Evolutionary conservation across 2,888 invertebrate genomes (phyloP), one percentile per base, ranked within the genome.

Genomic region (Aleiodes testaceus): DNA sequence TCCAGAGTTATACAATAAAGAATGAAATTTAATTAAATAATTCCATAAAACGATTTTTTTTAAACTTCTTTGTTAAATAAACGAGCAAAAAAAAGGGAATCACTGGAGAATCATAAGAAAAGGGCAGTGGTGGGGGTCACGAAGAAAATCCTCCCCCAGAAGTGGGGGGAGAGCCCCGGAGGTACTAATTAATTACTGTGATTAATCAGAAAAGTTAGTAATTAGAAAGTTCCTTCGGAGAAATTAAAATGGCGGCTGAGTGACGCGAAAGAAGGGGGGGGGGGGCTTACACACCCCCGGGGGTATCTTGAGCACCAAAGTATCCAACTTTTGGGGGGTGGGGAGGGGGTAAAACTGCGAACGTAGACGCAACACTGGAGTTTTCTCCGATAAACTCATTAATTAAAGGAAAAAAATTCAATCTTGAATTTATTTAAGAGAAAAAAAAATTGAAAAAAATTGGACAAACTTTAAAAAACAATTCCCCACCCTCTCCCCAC

Each of bases 201-300:
- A 89, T 89, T 89, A 89, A 89, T 89, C 89, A 89, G 89, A 89
- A 89, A 89, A 89, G 88, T 89, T 89, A 82, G 88, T 89, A 89
- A 89, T 89, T 89, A 89, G 89, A 89, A 89, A 89, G 89, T 89
- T 89, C 89, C 88, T 86, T 87, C 82, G 66, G 87, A 82, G 86
- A 89, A 89, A 89, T 89, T 88, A 88, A 89, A 88, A 88, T 87
- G 85, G 85, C 85, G 85, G 85, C 85, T 74, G 79, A 80, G 78
- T 79, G 79, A 78, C 78, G 79, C 12, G 61, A 75, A 76, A 70
- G 72, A 73, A 66, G 64, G 49, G 47, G 42, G 50, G 66, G n/a
- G 52, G 74, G 77, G 75, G 72, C 73, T 66, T 65, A 65, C 65
- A 74, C 73, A 72, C 75, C 74, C 74, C 74, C 71, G 70, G 65